Evolutionary conservation across 2,797 vertebrate genomes (phyloP).

Genomic region (Austrolebias charrua): DNA sequence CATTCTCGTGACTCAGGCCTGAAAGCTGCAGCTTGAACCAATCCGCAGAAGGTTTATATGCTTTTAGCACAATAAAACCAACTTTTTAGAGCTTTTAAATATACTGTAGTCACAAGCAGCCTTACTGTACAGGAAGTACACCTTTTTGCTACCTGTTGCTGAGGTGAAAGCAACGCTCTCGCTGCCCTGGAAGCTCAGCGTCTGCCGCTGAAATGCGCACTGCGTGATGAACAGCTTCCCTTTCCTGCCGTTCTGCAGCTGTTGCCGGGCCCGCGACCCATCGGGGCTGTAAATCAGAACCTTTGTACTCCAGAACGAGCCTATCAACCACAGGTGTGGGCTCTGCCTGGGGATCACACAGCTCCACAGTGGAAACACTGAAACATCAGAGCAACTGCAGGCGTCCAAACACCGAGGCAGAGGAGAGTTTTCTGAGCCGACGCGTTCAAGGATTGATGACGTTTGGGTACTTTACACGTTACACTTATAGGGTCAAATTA

Average conservation of each 20-base stretch:
- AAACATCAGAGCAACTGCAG: constrained; percentile 64
- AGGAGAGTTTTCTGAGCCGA: no score
- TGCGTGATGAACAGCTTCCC: constrained; percentile 98
- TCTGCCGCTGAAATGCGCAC: constrained; percentile 88
- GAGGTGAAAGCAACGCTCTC: constrained; percentile 82
- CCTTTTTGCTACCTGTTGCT: constrained; percentile 80
- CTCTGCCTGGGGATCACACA: constrained; percentile 78
- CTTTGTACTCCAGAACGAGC: constrained; percentile 96
- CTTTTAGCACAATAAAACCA: no score
- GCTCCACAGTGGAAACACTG: constrained; percentile 89
- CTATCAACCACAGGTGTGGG: constrained; percentile 96
- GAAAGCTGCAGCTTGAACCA: background rate
- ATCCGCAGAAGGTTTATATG: background rate
- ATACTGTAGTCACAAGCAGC: background rate
- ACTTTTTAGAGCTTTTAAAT: background rate
- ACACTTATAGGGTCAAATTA: background rate
- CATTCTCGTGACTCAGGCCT: constrained; percentile 5
- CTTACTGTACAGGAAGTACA: background rate
- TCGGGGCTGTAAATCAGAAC: constrained; percentile 89
- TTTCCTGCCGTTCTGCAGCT: constrained; percentile 95
- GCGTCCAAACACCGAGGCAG: constrained; percentile 43
- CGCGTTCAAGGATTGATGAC: background rate
- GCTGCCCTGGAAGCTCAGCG: constrained; percentile 77
- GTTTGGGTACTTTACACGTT: background rate
- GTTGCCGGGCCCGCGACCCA: constrained; percentile 83